Base-by-base conservation (phyloP, 1,140 invertebrate species). In the Scaptodrosophila lebanonensis region DNA sequence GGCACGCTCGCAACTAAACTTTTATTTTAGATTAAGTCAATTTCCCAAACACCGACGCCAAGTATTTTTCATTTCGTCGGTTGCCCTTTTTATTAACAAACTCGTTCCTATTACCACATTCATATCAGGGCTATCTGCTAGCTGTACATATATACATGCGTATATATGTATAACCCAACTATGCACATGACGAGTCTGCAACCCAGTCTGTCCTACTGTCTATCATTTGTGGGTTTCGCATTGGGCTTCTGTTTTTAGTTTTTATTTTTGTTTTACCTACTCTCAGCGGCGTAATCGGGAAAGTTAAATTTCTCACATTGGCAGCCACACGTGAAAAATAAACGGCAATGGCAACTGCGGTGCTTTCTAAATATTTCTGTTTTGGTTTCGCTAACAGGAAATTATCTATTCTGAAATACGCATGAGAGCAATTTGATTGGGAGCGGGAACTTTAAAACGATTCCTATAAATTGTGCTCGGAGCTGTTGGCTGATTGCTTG, bases 1-100 rank as follows among this genome's bases (percentile, higher is more conserved):
- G n/a, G n/a, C n/a, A n/a, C n/a, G 51, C 44, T 50, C 38, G 57
- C 47, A 73, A 72, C 73, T 79, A 82, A 79, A 79, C 65, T 79
- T 79, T 79, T 79, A 79, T 79, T 79, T 73, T 79, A 79, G 73
- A 79, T 79, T 82, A 79, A 79, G 73, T 79, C 73, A 82, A 79
- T 79, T 79, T 82, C 52, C 59, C 73, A 48, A 29, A 3, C 51
- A 48, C 18, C 15, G 32, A 38, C 22, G 25, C 53, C 33, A 77
- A 68, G 67, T 72, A 68, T 77, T 79, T 77, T 77, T 68, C 68
- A 79, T 77, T 77, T 77, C 63, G 32, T 64, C 56, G 48, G 61
- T 64, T 65, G 67, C 58, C 59, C 73, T 72, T 79, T 79, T 79
- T 79, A 79, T 72, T 68, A 79, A 73, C 65, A 79, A 70, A 35